These are phyloP conservation scores for Diadumene lineata DNA, from an alignment of 92 coral and sea anemone genomes.

Conservation along the genomic window DNA sequence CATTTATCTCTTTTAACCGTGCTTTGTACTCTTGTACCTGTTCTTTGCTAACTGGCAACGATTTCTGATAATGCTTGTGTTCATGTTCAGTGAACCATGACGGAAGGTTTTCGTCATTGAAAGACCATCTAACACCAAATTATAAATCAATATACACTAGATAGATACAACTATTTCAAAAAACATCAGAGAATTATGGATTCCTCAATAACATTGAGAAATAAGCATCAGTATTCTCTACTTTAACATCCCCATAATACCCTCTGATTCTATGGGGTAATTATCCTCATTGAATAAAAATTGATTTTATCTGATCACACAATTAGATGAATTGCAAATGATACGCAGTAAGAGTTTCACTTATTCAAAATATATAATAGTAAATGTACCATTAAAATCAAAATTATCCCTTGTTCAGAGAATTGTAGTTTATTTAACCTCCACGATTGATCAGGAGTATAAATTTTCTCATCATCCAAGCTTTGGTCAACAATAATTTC, in stretches of 20 bases:
- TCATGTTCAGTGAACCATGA: conserved; percentile 91
- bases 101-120: conserved; percentile 82
- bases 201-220: too few species aligned
- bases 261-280: too few species aligned
- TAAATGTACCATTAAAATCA: not conserved
- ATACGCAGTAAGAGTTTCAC: too few species aligned
- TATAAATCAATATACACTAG: too few species aligned
- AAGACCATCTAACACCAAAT: conserved; percentile 95
- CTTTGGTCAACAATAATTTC: too few species aligned
- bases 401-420: conserved; percentile 20
- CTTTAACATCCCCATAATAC: too few species aligned
- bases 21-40: conserved; percentile 79
- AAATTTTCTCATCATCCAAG: conserved; percentile 32
- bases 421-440: conserved; percentile 37
- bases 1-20: conserved; percentile 86
- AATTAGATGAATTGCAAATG: too few species aligned
- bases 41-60: conserved; percentile 83
- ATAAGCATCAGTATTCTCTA: too few species aligned
- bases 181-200: too few species aligned
- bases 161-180: too few species aligned
- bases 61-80: conserved; percentile 64
- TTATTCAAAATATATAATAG: not conserved
- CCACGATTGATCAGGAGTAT: conserved; percentile 26
- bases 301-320: too few species aligned
- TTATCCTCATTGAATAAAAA: too few species aligned